Evolutionary conservation across 2,113 vertebrate genomes (phyloP).

Genomic region (Rallus limicola): DNA sequence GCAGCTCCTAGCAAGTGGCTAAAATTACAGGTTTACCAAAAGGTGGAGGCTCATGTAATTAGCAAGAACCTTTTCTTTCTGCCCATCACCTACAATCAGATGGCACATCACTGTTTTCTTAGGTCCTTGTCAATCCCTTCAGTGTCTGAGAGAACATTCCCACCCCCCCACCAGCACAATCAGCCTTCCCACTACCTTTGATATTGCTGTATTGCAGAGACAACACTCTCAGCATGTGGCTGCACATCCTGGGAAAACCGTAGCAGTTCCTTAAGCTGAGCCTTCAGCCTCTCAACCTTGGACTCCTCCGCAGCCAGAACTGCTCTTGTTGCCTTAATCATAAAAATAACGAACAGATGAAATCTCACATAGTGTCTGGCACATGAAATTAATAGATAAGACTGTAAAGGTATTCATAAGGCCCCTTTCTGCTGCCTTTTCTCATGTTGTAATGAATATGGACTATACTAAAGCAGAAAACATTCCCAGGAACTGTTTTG

Average conservation of each 20-base stretch:
- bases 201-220: conserved; percentile 86
- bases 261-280: conserved; percentile 87
- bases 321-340: conserved; percentile 77
- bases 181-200: conserved; percentile 80
- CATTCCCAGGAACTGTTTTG: neutral
- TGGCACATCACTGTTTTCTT: neutral
- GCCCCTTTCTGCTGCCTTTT: neutral
- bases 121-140: neutral
- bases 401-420: neutral
- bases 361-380: neutral
- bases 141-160: neutral
- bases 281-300: conserved; percentile 82
- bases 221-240: conserved; percentile 79
- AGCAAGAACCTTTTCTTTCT: neutral
- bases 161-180: neutral
- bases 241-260: conserved; percentile 79
- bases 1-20: neutral
- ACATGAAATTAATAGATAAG: neutral
- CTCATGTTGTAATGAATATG: neutral
- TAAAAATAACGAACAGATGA: neutral
- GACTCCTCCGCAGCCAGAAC: conserved; percentile 82
- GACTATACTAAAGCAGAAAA: neutral
- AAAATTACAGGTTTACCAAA: conserved; percentile 8
- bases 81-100: neutral
- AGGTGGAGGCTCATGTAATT: neutral